Conservation (phyloP, 2,797 vertebrate species). For the Phataginus tetradactyla region DNA sequence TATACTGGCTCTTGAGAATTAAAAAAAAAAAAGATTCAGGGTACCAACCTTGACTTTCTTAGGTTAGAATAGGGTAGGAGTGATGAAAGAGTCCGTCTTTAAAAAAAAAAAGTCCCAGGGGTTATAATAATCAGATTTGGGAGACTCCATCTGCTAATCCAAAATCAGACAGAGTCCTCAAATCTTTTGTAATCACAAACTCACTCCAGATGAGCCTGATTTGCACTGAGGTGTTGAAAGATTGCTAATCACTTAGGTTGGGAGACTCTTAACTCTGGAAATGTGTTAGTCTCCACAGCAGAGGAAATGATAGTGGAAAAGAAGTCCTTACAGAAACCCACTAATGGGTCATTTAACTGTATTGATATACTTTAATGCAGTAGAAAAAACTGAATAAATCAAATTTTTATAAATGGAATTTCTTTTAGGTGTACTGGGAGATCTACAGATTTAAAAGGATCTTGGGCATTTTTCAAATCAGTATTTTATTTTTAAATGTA, state of each 20-base stretch:
- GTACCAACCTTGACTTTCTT: background rate
- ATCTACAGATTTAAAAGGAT: conserved; percentile 4
- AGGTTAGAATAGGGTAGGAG: background rate
- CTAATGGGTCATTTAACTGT: conserved; percentile 49
- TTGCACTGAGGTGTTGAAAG: background rate
- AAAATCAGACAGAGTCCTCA: background rate
- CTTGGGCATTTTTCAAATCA: conserved; percentile 38
- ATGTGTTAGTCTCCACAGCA: conserved; percentile 10
- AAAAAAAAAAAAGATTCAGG: background rate
- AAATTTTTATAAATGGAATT: conserved; percentile 50
- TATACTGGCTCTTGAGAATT: background rate
- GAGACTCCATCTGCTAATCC: background rate
- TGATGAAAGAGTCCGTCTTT: background rate
- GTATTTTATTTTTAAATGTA: conserved; percentile 48
- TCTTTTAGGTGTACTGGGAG: background rate
- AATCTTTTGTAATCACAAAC: conserved; percentile 4
- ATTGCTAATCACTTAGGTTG: conserved; percentile 12
- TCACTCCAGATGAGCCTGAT: background rate
- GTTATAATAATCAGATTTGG: background rate
- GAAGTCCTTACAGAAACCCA: background rate
- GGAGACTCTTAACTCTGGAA: background rate
- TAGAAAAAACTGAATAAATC: conserved; percentile 48
- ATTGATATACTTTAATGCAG: background rate
- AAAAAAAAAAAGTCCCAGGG: background rate
- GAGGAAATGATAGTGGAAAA: conserved; percentile 37